phyloP scores from a whole-genome alignment of 2,888 invertebrate genomes.

The Phyto melanocephala region DNA sequence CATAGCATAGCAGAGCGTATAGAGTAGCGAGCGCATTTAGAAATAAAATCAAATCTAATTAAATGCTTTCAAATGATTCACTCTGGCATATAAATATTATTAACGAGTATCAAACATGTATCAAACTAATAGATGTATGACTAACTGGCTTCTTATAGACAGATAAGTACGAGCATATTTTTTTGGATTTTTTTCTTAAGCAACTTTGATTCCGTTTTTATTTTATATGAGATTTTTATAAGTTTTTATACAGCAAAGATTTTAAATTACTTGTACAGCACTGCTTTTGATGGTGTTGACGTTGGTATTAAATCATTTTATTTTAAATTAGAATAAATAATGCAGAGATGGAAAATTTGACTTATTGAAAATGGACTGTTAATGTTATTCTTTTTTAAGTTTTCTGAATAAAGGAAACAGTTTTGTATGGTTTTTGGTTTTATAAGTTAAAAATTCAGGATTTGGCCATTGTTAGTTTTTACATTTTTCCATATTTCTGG shows the following conservation, averaged over 20 bases:
- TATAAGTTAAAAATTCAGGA: no score
- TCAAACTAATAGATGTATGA: not conserved
- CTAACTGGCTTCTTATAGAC: conserved; percentile 12
- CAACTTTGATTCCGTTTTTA: not conserved
- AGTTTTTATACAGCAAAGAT: not conserved
- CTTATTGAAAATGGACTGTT: not conserved
- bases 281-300: not conserved
- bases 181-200: not conserved
- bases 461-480: no score
- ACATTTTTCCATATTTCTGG: no score
- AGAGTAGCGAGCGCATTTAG: conserved; percentile 3
- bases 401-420: no score
- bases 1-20: not conserved
- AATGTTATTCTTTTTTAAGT: not conserved
- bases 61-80: conserved; percentile 70
- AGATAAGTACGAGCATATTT: not conserved
- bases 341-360: not conserved
- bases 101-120: conserved; percentile 60
- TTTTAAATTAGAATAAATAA: not conserved
- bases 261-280: not conserved
- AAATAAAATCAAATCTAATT: conserved; percentile 71
- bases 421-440: no score
- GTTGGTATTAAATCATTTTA: conserved; percentile 22
- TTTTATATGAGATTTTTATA: not conserved
- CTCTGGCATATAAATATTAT: conserved; percentile 54